phyloP scores from a whole-genome alignment of 2,113 vertebrate species.

The Merops nubicus region DNA sequence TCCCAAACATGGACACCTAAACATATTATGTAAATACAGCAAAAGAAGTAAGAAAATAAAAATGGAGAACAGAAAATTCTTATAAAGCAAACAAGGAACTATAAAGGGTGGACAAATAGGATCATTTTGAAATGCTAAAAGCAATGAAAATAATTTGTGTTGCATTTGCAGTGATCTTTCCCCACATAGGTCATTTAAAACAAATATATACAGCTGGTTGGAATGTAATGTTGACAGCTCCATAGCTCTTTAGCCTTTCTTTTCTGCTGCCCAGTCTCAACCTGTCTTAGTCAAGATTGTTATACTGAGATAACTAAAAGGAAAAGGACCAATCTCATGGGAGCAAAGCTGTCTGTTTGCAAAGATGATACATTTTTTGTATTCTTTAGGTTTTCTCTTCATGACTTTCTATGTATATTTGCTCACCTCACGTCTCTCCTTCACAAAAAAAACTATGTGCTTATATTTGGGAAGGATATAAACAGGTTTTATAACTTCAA shows the following conservation, averaged over 20 bases:
- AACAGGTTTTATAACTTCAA: neutral
- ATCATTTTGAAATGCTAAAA: neutral
- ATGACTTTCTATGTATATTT: neutral
- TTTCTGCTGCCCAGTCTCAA: neutral
- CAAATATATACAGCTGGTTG: neutral
- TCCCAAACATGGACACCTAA: neutral
- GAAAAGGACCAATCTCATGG: neutral
- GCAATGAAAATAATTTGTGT: neutral
- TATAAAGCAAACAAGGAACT: neutral
- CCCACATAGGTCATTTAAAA: neutral
- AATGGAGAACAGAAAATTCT: neutral
- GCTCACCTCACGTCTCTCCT: neutral
- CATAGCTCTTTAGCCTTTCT: neutral
- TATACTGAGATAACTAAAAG: neutral
- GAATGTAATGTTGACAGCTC: neutral
- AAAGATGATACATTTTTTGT: fast-evolving
- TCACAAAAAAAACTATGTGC: neutral
- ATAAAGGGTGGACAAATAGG: neutral
- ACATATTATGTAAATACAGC: neutral
- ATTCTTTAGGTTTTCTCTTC: neutral
- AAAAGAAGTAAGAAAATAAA: neutral
- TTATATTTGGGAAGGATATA: neutral
- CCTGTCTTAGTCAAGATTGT: neutral
- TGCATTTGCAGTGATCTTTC: neutral
- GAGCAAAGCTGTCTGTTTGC: neutral